Percentiles rank a stretch among this genome's conserved stretches.
Conservation (phyloP, 2,888 invertebrate genomes). For the Oscheius sp. region DNA sequence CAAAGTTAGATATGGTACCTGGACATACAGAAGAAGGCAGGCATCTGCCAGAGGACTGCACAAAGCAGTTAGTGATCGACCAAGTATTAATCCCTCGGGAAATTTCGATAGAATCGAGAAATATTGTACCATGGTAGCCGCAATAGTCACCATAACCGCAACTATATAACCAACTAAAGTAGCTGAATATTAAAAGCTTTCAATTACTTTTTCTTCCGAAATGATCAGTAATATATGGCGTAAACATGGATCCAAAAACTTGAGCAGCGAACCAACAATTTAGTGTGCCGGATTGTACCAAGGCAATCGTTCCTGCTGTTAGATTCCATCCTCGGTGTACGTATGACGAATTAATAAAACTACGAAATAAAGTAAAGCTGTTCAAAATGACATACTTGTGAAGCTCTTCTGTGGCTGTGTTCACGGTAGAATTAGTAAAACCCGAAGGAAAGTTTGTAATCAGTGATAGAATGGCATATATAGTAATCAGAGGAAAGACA, state of each 20-base stretch:
- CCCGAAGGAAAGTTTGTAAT: slow-evolving; percentile 67
- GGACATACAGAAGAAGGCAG: slow-evolving; percentile 60
- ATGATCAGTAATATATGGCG: slow-evolving; percentile 61
- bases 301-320: slow-evolving; percentile 39
- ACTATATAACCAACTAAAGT: slow-evolving; percentile 62
- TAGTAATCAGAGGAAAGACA: slow-evolving; percentile 40
- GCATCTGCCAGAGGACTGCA: slow-evolving; percentile 61
- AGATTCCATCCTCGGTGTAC: slow-evolving; percentile 41
- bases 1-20: slow-evolving; percentile 33
- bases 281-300: slow-evolving; percentile 54
- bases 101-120: slow-evolving; percentile 42
- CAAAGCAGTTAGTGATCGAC: slow-evolving; percentile 56
- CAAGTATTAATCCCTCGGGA: slow-evolving; percentile 59
- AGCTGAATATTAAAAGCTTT: neutral
- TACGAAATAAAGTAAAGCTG: slow-evolving; percentile 6
- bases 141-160: slow-evolving; percentile 43
- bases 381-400: slow-evolving; percentile 33
- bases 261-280: slow-evolving; percentile 65
- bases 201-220: slow-evolving; percentile 60
- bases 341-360: slow-evolving; percentile 56
- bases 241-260: slow-evolving; percentile 63
- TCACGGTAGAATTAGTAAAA: slow-evolving; percentile 65
- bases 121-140: slow-evolving; percentile 50
- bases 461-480: slow-evolving; percentile 57
- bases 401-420: slow-evolving; percentile 62